Base-by-base conservation (phyloP, 2,113 vertebrate species). In the Notarius lentiginosus region DNA sequence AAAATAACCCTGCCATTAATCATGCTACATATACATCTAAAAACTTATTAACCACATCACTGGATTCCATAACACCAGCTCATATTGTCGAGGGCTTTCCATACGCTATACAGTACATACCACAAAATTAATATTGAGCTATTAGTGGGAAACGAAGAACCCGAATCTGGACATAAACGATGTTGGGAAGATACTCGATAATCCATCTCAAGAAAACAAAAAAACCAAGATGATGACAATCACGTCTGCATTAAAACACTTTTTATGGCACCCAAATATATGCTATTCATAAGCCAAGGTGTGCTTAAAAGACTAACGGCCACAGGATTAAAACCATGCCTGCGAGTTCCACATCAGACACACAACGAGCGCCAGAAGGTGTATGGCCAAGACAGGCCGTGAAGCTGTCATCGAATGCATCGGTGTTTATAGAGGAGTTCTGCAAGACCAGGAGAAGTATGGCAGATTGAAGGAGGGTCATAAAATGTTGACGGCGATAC, bases 181-280 rank as follows among this genome's bases (percentile, higher is more conserved):
- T 17, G 60, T 22, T 82, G 79, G 22, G 41, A 87, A 84, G 60
- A 82, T 20, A 10, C 68, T 76, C 20, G 53, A 87, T 34, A 61
- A 83, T 53, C 77, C 60, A 49, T 34, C 17, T 82, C 0, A 20
- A 68, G 61, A 82, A 65, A 77, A 27, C 20, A 58, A 77, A 30
- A 77, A 30, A 34, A 60, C 9, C 9, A 51, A 24, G 7, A 49
- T 84, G 87, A 86, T 86, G 81, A 88, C 89, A 84, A 86, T 77
- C 80, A 22, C 72, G 49, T 56, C 68, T 82, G 72, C 34, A 73
- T 83, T 77, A 89, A 85, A 88, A 79, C 0, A 15, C 22, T 41
- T 81, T 87, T 60, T 79, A 68, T 65, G 79, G 24, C 20, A 85
- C 61, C 58, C 22, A 8, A 82, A 72, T 53, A 79, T 49, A 53